Conservation (phyloP, 2,797 vertebrate genomes). For the Graptemys geographica region DNA sequence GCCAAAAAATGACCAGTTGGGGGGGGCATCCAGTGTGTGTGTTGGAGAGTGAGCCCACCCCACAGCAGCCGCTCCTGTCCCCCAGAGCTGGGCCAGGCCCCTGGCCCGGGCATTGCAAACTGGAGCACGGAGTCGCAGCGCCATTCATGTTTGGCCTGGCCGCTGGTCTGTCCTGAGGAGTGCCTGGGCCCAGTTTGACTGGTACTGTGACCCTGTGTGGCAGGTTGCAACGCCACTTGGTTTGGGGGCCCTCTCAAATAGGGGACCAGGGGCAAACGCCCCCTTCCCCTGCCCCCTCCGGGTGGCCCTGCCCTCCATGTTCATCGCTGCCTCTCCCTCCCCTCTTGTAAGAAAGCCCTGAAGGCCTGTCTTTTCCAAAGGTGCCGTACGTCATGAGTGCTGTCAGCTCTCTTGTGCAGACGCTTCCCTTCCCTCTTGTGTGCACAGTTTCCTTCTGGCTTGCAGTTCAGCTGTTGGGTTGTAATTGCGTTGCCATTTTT, state of each 20-base stretch:
- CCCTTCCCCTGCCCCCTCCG: no score
- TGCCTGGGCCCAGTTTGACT: neutral
- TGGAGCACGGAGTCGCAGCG: rapidly evolving
- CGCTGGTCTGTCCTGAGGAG: neutral
- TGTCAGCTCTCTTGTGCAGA: neutral
- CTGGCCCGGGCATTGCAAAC: neutral
- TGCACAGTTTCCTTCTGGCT: neutral
- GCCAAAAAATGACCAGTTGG: neutral
- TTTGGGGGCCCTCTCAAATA: neutral
- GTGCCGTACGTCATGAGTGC: neutral
- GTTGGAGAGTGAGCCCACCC: neutral
- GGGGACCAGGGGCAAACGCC: neutral
- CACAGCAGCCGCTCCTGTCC: neutral
- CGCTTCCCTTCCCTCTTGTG: neutral
- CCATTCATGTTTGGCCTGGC: neutral
- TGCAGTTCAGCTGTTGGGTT: neutral
- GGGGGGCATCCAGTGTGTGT: neutral
- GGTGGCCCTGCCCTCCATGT: neutral
- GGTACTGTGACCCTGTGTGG: neutral
- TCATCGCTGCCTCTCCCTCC: neutral
- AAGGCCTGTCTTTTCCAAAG: neutral
- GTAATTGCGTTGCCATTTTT: neutral
- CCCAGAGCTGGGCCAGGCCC: no score
- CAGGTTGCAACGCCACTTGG: neutral
- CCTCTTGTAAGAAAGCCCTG: neutral